Evolutionary conservation across 2,797 vertebrate species (phyloP).

Genomic region (Periophthalmus magnuspinnatus): DNA sequence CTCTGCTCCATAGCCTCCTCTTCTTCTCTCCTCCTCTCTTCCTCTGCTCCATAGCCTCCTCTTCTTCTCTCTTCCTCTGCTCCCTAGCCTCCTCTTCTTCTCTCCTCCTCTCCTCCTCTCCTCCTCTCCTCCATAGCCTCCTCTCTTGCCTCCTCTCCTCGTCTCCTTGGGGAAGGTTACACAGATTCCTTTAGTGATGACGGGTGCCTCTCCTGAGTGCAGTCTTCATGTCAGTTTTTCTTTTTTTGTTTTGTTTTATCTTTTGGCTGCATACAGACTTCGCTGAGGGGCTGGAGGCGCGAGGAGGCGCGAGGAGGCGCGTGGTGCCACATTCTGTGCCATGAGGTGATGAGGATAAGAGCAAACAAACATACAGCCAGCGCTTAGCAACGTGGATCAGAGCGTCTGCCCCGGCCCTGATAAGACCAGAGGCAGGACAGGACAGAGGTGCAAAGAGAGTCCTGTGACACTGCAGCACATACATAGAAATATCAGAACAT

Average conservation of each 20-base stretch:
- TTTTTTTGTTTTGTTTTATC: slow-evolving; percentile 74
- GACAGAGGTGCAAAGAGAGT: slow-evolving; percentile 50
- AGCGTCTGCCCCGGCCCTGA: slow-evolving; percentile 75
- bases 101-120: slow-evolving; percentile 22
- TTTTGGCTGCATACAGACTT: slow-evolving; percentile 62
- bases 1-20: no score
- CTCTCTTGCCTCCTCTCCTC: slow-evolving; percentile 8
- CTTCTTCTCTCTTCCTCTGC: no score
- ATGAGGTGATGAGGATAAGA: slow-evolving; percentile 67
- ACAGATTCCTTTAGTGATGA: slow-evolving; percentile 63
- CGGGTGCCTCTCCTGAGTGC: slow-evolving; percentile 48
- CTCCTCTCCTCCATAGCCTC: slow-evolving; percentile 15
- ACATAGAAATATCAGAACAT: background rate
- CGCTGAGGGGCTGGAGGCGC: slow-evolving; percentile 60
- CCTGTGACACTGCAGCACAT: slow-evolving; percentile 25
- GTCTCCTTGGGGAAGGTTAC: slow-evolving; percentile 57
- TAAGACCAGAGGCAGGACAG: slow-evolving; percentile 73
- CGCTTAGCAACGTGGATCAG: slow-evolving; percentile 69
- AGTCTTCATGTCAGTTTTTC: slow-evolving; percentile 53
- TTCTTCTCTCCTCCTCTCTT: no score
- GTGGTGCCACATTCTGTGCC: slow-evolving; percentile 48
- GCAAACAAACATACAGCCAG: slow-evolving; percentile 74
- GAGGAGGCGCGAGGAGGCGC: slow-evolving; percentile 49
- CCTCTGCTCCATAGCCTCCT: no score
- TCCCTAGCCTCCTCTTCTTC: slow-evolving; percentile 17